These are phyloP conservation scores for Didymodactylos carnosus DNA, from an alignment of 2,888 invertebrate genomes.

Conservation along the genomic window DNA sequence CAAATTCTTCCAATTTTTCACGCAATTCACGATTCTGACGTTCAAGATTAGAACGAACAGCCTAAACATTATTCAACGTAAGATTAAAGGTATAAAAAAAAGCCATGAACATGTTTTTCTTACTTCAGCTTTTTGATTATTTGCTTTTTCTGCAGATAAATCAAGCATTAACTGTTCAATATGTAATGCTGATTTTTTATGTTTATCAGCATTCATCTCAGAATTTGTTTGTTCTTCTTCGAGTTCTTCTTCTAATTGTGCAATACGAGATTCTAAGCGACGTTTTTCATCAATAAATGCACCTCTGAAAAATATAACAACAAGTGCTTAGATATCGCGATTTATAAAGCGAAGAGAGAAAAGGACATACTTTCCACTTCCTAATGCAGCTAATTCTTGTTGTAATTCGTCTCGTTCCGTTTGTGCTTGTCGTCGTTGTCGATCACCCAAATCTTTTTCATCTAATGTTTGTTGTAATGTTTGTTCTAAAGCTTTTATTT, in stretches of 20 bases:
- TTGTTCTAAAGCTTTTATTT: slow-evolving; percentile 69
- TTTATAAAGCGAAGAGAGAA: no score
- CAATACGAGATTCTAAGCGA: slow-evolving; percentile 74
- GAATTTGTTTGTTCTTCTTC: slow-evolving; percentile 89
- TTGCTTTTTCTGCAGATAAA: slow-evolving; percentile 54
- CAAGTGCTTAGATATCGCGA: no score
- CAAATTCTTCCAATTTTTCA: slow-evolving; percentile 70
- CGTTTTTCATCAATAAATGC: slow-evolving; percentile 62
- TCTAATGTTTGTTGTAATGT: slow-evolving; percentile 67
- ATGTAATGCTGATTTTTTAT: slow-evolving; percentile 59
- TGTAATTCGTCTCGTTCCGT: slow-evolving; percentile 9
- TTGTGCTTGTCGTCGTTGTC: background rate
- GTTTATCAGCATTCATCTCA: slow-evolving; percentile 61
- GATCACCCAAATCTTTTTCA: background rate
- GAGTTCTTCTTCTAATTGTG: slow-evolving; percentile 79
- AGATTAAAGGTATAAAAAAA: no score
- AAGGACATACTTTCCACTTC: background rate
- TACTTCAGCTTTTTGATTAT: slow-evolving; percentile 65
- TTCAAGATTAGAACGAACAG: slow-evolving; percentile 58
- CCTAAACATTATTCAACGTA: no score
- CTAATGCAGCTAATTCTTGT: background rate
- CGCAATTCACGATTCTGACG: slow-evolving; percentile 55
- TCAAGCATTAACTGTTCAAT: slow-evolving; percentile 61
- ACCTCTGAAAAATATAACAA: background rate
- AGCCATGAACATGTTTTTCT: background rate